Conservation (phyloP, 2,888 invertebrate species). For the Chironomus riparius region DNA sequence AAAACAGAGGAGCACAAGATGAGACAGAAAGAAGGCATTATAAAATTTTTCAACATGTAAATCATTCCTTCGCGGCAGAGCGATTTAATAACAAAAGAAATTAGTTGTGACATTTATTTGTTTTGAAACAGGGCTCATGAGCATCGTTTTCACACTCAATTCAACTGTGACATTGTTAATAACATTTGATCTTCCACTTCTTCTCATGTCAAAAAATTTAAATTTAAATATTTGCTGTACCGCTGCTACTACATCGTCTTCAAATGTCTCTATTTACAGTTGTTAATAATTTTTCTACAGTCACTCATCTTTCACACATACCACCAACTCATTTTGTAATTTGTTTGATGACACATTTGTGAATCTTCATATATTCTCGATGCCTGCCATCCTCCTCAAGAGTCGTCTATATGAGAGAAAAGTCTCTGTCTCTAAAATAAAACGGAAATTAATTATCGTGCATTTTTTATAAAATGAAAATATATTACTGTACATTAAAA, state of each 20-base stretch:
- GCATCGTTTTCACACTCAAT: slow-evolving; percentile 25
- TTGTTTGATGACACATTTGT: slow-evolving; percentile 27
- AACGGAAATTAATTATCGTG: slow-evolving; percentile 6
- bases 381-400: not conserved
- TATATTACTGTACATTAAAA: not conserved
- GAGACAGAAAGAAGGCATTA: not conserved
- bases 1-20: not conserved
- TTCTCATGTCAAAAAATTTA: not conserved
- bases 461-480: slow-evolving; percentile 1
- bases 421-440: not conserved
- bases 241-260: not conserved
- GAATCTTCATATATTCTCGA: not conserved
- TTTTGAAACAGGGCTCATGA: slow-evolving; percentile 20
- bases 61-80: not conserved
- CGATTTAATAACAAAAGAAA: slow-evolving; percentile 16
- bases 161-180: slow-evolving; percentile 26
- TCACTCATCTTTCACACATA: not conserved
- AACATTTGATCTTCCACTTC: slow-evolving; percentile 19
- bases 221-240: not conserved
- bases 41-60: not conserved
- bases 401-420: not conserved
- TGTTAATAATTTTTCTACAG: slow-evolving; percentile 26
- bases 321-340: slow-evolving; percentile 16
- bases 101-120: slow-evolving; percentile 26
- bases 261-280: slow-evolving; percentile 4